Evolutionary conservation across 2,113 vertebrate genomes (phyloP), one percentile per base, ranked within the genome.

Genomic region (Platysternon megacephalum): DNA sequence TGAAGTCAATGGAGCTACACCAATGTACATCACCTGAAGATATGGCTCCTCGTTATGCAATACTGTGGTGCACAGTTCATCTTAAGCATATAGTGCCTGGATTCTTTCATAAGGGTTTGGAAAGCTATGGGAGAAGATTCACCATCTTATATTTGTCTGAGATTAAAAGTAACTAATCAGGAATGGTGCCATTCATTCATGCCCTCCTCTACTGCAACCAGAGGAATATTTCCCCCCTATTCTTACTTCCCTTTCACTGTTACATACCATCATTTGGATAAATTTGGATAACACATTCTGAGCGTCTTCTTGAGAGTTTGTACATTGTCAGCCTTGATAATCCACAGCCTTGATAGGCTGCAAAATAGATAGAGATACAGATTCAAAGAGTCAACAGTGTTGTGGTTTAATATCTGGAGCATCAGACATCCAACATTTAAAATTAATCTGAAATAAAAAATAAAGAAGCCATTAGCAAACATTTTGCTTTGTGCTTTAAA

Each of bases 401-500:
- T 82, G 21, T n/a, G 56, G 5, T 32, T 84, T 17, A 56, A 84
- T 81, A n/a, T 46, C 44, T 74, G 17, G 21, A 80, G 83, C 84
- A 81, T 55, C 72, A 94, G 51, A 35, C 24, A 86, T 22, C 35
- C 93, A 52, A 83, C 7, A 12, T 72, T 87, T 78, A 84, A 84
- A 89, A 78, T 52, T 39, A 24, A 93, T 90, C 51, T 2, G 21
- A 88, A 83, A 88, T 24, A 42, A 51, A 82, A 32, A 85, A 49
- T 11, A 51, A 61, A 26, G 39, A 79, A 93, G 68, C 1, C 22
- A 78, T 84, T 87, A 87, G 32, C 35, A 72, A 93, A 85, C 32
- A 2, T 92, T 95, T 95, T 91, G 48, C 4, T 95, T 95, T 84
- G 56, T 93, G 84, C 9, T 88, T 94, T 86, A 58, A 86, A 91